These are phyloP conservation scores for Criorhina ranunculi DNA, from an alignment of 2,888 invertebrate species.

Conservation along the genomic window DNA sequence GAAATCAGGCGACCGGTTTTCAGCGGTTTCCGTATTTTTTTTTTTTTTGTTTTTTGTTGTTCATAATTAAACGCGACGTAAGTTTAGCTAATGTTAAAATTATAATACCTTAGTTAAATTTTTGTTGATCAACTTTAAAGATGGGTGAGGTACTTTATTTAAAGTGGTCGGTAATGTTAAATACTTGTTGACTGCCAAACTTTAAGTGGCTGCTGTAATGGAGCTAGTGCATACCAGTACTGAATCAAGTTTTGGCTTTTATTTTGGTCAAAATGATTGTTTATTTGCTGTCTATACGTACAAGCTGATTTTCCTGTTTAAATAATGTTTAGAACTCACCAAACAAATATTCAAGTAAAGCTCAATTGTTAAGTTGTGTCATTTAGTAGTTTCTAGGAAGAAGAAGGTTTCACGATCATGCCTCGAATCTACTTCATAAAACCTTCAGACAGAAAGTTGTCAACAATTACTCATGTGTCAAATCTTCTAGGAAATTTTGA, in stretches of 20 bases:
- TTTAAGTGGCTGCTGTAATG: neutral
- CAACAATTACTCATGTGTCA: no score
- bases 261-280: neutral
- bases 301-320: no score
- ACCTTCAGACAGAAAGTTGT: no score
- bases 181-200: neutral
- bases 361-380: no score
- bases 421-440: no score
- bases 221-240: no score
- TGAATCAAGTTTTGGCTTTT: no score
- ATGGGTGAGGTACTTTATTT: neutral
- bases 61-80: neutral
- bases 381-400: no score
- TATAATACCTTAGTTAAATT: neutral
- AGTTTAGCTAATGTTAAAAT: neutral
- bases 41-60: neutral
- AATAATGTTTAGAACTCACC: no score
- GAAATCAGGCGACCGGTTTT: constrained; percentile 9
- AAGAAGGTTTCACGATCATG: no score
- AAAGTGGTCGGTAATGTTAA: neutral
- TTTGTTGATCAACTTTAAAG: neutral
- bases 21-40: neutral
- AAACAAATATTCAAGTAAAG: no score
- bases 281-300: neutral
- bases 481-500: no score